Conservation (phyloP, 2,888 invertebrate genomes). For the Sminthurides aquaticus region DNA sequence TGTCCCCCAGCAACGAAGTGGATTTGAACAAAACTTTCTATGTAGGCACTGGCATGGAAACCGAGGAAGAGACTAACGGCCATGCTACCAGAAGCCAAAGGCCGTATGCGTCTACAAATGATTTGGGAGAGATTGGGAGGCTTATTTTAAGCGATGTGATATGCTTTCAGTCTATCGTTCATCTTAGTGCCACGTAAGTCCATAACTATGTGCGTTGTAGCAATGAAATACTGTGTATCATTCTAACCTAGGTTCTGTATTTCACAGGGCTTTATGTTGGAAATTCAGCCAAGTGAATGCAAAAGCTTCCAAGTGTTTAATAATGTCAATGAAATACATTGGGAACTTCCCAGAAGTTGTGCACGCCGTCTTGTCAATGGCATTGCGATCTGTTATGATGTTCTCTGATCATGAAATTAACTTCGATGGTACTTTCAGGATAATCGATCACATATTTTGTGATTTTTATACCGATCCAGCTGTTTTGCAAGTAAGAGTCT, state of each 20-base stretch:
- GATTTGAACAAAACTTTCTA: neutral
- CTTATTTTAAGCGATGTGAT: conserved; percentile 30
- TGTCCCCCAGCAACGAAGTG: conserved; percentile 4
- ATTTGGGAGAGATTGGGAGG: conserved; percentile 35
- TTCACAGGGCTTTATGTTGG: conserved; percentile 37
- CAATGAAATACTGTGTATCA: too few relatives aligned
- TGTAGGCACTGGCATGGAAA: conserved; percentile 23
- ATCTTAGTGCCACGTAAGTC: conserved; percentile 36
- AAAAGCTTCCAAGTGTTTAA: conserved; percentile 31
- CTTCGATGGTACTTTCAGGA: conserved; percentile 30
- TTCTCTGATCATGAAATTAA: conserved; percentile 33
- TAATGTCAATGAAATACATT: conserved; percentile 29
- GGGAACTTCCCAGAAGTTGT: conserved; percentile 26
- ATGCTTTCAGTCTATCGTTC: conserved; percentile 34
- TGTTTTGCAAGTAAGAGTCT: conserved; percentile 24
- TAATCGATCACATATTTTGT: conserved; percentile 32
- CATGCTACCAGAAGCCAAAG: neutral
- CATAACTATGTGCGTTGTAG: too few relatives aligned
- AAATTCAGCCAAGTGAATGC: conserved; percentile 35
- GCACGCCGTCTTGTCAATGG: conserved; percentile 28
- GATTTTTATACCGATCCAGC: conserved; percentile 24
- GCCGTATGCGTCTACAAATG: conserved; percentile 14
- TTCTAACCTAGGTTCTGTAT: neutral
- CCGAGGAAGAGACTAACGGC: conserved; percentile 25
- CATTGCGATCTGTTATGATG: conserved; percentile 29